phyloP scores from a whole-genome alignment of 2,113 vertebrate genomes.

The Python bivittatus region DNA sequence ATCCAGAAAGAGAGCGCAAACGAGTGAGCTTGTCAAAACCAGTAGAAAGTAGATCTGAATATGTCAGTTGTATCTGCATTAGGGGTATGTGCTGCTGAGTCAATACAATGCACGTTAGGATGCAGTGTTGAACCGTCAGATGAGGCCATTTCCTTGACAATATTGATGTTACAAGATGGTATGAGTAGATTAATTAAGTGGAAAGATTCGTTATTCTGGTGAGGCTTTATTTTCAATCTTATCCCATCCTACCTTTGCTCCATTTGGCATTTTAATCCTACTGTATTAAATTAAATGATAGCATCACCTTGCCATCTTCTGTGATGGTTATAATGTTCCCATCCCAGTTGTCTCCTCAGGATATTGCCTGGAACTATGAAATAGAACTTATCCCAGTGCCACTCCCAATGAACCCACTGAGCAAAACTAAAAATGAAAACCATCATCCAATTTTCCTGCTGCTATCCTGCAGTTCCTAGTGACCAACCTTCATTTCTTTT shows the following conservation, averaged over 20 bases:
- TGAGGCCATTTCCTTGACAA: background rate
- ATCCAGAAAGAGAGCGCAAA: background rate
- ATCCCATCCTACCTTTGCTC: background rate
- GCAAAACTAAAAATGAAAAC: background rate
- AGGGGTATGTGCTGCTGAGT: background rate
- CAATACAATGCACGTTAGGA: background rate
- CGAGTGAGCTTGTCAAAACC: background rate
- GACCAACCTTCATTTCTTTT: background rate
- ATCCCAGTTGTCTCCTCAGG: background rate
- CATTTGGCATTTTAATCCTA: background rate
- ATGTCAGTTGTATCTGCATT: background rate
- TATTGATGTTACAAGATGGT: background rate
- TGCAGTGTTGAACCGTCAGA: background rate
- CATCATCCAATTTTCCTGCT: background rate
- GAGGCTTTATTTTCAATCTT: background rate
- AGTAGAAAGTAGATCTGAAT: background rate
- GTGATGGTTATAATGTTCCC: background rate
- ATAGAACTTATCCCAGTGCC: background rate
- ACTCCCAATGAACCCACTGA: background rate
- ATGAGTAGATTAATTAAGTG: background rate
- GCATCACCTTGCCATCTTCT: background rate
- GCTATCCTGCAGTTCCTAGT: background rate
- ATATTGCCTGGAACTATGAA: background rate
- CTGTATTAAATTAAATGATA: background rate
- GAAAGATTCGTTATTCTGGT: background rate